Base-by-base conservation (phyloP, 2,888 invertebrate genomes). In the Parochlus steinenii region DNA sequence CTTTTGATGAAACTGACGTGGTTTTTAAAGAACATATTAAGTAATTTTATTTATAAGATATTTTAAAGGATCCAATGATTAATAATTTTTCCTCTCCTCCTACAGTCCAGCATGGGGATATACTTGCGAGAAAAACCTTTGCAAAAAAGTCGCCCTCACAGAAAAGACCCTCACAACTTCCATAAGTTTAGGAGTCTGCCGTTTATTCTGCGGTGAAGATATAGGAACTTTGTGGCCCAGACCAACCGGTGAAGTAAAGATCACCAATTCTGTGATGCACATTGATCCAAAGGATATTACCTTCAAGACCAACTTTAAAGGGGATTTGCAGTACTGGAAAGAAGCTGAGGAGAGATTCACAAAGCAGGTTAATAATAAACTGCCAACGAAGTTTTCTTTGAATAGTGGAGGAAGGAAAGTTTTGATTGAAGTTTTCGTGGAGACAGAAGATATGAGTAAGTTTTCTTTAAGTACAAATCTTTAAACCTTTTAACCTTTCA, bases 161-260 rank as follows among this genome's bases (percentile, higher is more conserved):
- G 49, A 54, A 41, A 36, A 45, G 5, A 57, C 54, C 37, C 53
- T 50, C 17, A 43, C 47, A 6, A 51, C 46, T 26, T 55, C 58
- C 3, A 51, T 59, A 3, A 57, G 58, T 40, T 44, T 65, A 15
- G 55, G 56, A 25, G 62, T 64, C 2, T 67, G 66, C 42, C 55
- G 64, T 37, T 46, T 65, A 26, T 62, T 63, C 43, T 67, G 66
- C 41, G 58, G 58, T n/a, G 43, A 45, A 42, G 16, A 40, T 59
- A 41, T 66, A 50, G 68, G 68, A 50, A 44, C 62, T 38, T 32
- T 59, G 5, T 59, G 59, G 58, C 58, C 58, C 10, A 54, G 54
- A 29, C 66, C 68, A 6, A 63, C 62, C 2, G 66, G 65, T 2
- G 46, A 49, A 15, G 45, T 62, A 10, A 52, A 55, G 10, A 32